Base-by-base conservation (phyloP, 2,888 invertebrate species). In the Cyrtodaria siliqua region DNA sequence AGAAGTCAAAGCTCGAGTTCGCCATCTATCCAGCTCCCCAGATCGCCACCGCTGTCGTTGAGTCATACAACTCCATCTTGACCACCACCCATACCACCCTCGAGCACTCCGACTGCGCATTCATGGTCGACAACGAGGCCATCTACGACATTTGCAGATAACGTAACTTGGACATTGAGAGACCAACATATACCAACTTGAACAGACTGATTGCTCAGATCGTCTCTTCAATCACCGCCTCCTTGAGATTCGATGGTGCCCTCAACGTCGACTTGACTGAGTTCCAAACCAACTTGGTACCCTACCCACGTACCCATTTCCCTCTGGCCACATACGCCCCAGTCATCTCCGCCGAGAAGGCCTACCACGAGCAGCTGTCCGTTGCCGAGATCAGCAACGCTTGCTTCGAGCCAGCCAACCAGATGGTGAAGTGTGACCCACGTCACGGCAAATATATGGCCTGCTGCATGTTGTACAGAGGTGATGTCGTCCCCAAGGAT, bases 81-180 rank as follows among this genome's bases (percentile, higher is more conserved):
- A 90, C 91, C 69, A n/a, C n/a, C n/a, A 90, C 91, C 59, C 91
- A 91, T 73, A 88, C 89, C 64, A 90, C 89, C 29, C 86, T 90
- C 42, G 90, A 91, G 68, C 91, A 90, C 82, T 88, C 89, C 6
- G 90, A 91, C 82, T 90, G 90, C 66, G 88, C 89, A 55, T 91
- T 98, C 94, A 98, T 98, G 98, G 97, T 94, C 47, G 98, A 98
- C 94, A 98, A 98, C 89, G 97, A 98, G 92, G 98, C 98, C 56
- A 94, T 97, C 88, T 90, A 87, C 70, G 87, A 90, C 66, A 88
- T 90, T 97, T 93, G 97, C 97, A 90, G 96, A 69, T n/a, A n/a
- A n/a, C 95, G 96, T 76, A 96, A 96, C 88, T 94, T 98, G 62
- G 96, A 96, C 84, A 96, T 97, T 73, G 97, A 96, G 88, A 94